These are phyloP conservation scores for Rhinoderma darwinii DNA, from an alignment of 2,113 vertebrate species.

Conservation along the genomic window DNA sequence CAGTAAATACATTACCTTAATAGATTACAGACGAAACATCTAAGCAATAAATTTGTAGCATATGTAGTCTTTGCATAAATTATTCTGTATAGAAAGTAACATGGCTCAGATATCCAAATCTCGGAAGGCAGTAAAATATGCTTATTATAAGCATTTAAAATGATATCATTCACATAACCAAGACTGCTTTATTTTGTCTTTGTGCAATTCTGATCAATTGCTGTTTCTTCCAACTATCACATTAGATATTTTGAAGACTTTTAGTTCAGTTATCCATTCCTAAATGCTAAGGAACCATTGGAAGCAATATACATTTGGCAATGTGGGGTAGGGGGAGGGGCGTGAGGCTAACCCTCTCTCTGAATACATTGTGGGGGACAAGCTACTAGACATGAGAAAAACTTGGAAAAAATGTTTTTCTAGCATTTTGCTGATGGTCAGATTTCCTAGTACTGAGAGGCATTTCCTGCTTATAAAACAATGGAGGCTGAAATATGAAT, in stretches of 20 bases:
- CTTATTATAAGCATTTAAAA: not conserved
- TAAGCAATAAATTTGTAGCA: conserved; percentile 25
- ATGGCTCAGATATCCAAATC: not conserved
- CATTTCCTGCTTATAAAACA: too few species aligned
- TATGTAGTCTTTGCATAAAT: conserved; percentile 34
- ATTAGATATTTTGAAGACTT: not conserved
- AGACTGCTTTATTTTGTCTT: not conserved
- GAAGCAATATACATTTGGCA: too few species aligned
- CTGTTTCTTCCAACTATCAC: not conserved
- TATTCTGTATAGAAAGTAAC: not conserved
- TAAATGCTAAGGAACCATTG: too few species aligned
- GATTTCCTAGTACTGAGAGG: too few species aligned
- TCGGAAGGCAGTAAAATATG: conserved; percentile 12
- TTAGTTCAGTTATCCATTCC: too few species aligned
- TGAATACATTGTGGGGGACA: too few species aligned
- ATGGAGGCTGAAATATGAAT: too few species aligned
- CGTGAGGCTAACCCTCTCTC: too few species aligned
- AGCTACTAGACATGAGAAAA: too few species aligned
- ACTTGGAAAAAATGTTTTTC: too few species aligned
- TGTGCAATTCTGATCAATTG: not conserved
- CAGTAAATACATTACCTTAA: conserved; percentile 20
- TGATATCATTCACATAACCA: not conserved
- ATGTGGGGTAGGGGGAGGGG: too few species aligned
- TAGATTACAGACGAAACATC: conserved; percentile 18
- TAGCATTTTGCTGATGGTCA: too few species aligned